phyloP scores from a whole-genome alignment of 2,888 invertebrate genomes.

The Adelognathus sp. region DNA sequence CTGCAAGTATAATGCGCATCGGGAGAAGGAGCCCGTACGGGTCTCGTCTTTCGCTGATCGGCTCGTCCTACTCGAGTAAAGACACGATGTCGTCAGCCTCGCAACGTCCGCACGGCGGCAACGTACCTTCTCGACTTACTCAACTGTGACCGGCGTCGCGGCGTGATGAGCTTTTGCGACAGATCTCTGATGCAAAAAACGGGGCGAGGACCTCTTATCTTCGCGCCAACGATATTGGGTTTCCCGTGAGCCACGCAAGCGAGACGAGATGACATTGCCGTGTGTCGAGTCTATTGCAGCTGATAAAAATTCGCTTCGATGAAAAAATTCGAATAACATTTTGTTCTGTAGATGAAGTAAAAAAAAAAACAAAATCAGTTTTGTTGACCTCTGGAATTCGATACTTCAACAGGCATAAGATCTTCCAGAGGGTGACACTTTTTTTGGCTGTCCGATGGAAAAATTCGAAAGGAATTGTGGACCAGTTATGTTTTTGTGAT shows the following conservation, averaged over 20 bases:
- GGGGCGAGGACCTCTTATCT: slow-evolving; percentile 67
- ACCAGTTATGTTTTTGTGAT: too few relatives aligned
- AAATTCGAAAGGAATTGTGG: too few relatives aligned
- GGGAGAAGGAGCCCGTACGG: slow-evolving; percentile 7
- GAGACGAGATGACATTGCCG: neutral
- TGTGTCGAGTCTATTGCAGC: neutral
- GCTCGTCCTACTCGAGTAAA: slow-evolving; percentile 21
- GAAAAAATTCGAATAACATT: neutral
- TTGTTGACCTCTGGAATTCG: too few relatives aligned
- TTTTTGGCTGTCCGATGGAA: too few relatives aligned
- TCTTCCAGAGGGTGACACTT: too few relatives aligned
- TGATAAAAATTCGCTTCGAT: neutral
- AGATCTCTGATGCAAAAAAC: slow-evolving; percentile 43
- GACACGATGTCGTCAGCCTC: slow-evolving; percentile 10
- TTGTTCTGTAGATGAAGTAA: too few relatives aligned
- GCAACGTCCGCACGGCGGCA: neutral
- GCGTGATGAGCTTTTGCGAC: slow-evolving; percentile 46
- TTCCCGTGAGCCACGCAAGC: slow-evolving; percentile 18
- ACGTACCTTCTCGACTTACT: neutral
- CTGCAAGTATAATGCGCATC: slow-evolving; percentile 1
- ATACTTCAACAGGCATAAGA: too few relatives aligned
- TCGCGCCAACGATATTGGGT: slow-evolving; percentile 38
- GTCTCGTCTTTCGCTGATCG: slow-evolving; percentile 63
- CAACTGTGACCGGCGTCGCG: slow-evolving; percentile 23
- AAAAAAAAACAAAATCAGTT: too few relatives aligned